Evolutionary conservation across 1,140 invertebrate species (phyloP).

Genomic region (Drosophila gunungcola): DNA sequence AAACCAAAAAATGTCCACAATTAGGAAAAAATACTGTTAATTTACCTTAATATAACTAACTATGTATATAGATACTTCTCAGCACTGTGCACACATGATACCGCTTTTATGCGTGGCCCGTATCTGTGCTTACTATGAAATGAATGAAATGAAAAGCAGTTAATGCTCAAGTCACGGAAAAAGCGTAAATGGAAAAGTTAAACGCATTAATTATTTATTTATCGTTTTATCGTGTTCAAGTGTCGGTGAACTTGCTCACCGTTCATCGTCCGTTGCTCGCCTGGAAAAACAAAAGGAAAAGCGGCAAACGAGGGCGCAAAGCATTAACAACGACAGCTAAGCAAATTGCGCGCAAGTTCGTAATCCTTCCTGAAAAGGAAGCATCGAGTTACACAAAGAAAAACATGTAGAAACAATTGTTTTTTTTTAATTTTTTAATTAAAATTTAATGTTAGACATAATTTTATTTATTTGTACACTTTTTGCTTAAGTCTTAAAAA

Average conservation of each 20-base stretch:
- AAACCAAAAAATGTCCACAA: too few species aligned
- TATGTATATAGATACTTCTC: neutral
- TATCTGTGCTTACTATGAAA: conserved; percentile 60
- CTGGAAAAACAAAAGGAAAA: conserved; percentile 39
- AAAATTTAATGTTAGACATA: too few species aligned
- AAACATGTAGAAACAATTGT: neutral
- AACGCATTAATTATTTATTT: conserved; percentile 84
- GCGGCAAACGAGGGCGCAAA: conserved; percentile 35
- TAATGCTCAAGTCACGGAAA: conserved; percentile 83
- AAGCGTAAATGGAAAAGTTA: conserved; percentile 84
- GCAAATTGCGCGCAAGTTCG: conserved; percentile 68
- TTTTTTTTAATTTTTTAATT: too few species aligned
- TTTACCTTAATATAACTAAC: neutral
- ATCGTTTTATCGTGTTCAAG: conserved; percentile 81
- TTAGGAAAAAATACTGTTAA: too few species aligned
- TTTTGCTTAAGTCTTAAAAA: too few species aligned
- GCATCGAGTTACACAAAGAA: conserved; percentile 10
- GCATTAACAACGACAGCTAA: conserved; percentile 62
- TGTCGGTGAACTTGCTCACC: conserved; percentile 73
- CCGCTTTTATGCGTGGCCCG: conserved; percentile 30
- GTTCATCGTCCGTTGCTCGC: conserved; percentile 34
- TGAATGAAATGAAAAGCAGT: conserved; percentile 82
- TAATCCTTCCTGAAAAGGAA: conserved; percentile 63
- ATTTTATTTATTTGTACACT: too few species aligned
- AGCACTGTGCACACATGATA: conserved; percentile 19